Evolutionary conservation across 1,140 invertebrate genomes (phyloP), one percentile per base, ranked within the genome.

Genomic region (Eriosoma lanigerum): DNA sequence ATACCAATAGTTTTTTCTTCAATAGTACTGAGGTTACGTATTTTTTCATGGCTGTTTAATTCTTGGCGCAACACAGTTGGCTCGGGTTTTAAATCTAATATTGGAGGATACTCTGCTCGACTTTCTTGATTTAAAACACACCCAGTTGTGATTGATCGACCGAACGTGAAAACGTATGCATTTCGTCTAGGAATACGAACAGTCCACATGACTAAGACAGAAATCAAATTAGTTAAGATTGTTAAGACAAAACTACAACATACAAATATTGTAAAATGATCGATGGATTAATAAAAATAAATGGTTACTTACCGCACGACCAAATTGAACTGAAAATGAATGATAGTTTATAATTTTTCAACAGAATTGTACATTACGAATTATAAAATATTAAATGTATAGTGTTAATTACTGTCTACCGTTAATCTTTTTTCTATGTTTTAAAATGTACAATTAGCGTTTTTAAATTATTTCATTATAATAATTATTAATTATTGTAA

Each of bases 1-100:
- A 81, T 62, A 12, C 54, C 81, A 9, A 81, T 81, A n/a, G 29
- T 21, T 73, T 81, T 81, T 81, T 81, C 81, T 81, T 81, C 81
- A 19, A 81, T n/a, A 3, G 81, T 81, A 50, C n/a, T 24, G 4
- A 81, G 56, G 38, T 80, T 64, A 48, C 80, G 66, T 24, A 82
- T 82, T 66, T 82, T 82, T 75, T 75, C 58, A 56, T 82, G 81
- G 8, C 10, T 1, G 0, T 13, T 19, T 13, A 81, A n/a, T 60
- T 73, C 73, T 8, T 62, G 3, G 19, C 81, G 70, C 24, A 75
- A 60, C 29, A 32, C 1, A 8, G 46, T 50, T 19, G 70, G n/a
- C 32, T 64, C 56, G 0, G 48, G 38, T 24, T 26, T 48, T 19
- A 78, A 0, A 9, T 78, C 56, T 10, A 78, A 4, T 26, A 78